Percentiles rank a stretch among this genome's conserved stretches.
Evolutionary conservation across 2,888 invertebrate genomes (phyloP).

Genomic region (Archaeoteleia sp.): DNA sequence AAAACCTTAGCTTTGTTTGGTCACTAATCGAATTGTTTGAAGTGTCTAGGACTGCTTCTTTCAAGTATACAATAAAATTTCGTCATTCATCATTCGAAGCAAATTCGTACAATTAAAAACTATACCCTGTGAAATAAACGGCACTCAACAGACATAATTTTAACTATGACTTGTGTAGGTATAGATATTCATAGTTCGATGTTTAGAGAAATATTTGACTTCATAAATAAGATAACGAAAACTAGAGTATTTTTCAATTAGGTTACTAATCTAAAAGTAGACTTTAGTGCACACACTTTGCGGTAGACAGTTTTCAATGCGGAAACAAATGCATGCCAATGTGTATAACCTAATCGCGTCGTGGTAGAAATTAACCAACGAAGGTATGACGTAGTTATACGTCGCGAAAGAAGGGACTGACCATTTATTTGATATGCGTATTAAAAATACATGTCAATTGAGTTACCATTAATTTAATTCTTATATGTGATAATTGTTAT

Average conservation of each 20-base stretch:
- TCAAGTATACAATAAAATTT: background rate
- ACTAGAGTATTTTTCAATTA: constrained; percentile 69
- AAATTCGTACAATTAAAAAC: constrained; percentile 2
- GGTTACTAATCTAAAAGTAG: constrained; percentile 60
- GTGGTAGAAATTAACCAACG: constrained; percentile 42
- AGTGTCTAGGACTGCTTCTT: background rate
- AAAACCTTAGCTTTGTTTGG: constrained; percentile 1
- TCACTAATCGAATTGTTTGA: too few relatives aligned
- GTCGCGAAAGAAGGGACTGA: constrained; percentile 41
- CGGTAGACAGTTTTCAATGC: constrained; percentile 53
- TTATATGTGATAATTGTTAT: too few relatives aligned
- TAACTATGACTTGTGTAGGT: constrained; percentile 39
- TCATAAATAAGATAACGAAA: constrained; percentile 57
- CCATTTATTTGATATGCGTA: too few relatives aligned
- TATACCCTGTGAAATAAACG: constrained; percentile 42
- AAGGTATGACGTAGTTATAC: constrained; percentile 12
- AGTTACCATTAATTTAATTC: too few relatives aligned
- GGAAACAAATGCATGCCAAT: constrained; percentile 62
- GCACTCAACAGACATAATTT: constrained; percentile 12
- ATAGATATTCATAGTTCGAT: constrained; percentile 39
- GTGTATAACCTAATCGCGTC: constrained; percentile 58
- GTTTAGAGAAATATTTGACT: constrained; percentile 54
- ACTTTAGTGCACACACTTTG: constrained; percentile 49
- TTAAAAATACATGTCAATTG: too few relatives aligned
- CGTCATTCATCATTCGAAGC: background rate